Percentiles rank a stretch among this genome's conserved stretches.
Conservation (phyloP, 2,797 vertebrate species). For the Bryconaethiops microstoma region DNA sequence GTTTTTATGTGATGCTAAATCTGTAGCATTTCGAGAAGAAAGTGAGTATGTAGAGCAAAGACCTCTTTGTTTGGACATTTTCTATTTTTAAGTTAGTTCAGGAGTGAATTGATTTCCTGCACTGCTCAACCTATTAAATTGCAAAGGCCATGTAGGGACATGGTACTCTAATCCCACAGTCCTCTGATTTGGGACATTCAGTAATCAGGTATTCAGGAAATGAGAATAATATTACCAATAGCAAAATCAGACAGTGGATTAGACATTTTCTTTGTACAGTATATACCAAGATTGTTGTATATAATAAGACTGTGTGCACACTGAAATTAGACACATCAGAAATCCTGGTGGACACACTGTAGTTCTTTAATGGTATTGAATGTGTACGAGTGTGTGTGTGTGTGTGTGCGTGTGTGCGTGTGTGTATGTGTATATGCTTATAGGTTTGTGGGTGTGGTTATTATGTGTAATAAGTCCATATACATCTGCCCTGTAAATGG, state of each 20-base stretch:
- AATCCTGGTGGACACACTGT: too few relatives aligned
- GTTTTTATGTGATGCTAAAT: conserved; percentile 26
- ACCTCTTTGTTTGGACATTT: not conserved
- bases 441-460: too few relatives aligned
- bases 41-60: too few relatives aligned
- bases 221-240: not conserved
- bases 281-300: not conserved
- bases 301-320: not conserved
- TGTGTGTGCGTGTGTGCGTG: too few relatives aligned
- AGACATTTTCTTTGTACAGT: not conserved
- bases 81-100: not conserved
- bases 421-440: too few relatives aligned
- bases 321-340: too few relatives aligned
- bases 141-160: conserved; percentile 27
- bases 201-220: conserved; percentile 22
- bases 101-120: conserved; percentile 25
- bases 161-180: conserved; percentile 11
- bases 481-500: not conserved
- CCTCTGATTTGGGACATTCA: not conserved
- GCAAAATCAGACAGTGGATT: not conserved
- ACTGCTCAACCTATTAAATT: conserved; percentile 13
- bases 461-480: too few relatives aligned
- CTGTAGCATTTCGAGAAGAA: not conserved
- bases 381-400: too few relatives aligned
- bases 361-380: too few relatives aligned